These are phyloP conservation scores for Drosophila ohnishii DNA, from an alignment of 1,140 invertebrate genomes.

Conservation along the genomic window DNA sequence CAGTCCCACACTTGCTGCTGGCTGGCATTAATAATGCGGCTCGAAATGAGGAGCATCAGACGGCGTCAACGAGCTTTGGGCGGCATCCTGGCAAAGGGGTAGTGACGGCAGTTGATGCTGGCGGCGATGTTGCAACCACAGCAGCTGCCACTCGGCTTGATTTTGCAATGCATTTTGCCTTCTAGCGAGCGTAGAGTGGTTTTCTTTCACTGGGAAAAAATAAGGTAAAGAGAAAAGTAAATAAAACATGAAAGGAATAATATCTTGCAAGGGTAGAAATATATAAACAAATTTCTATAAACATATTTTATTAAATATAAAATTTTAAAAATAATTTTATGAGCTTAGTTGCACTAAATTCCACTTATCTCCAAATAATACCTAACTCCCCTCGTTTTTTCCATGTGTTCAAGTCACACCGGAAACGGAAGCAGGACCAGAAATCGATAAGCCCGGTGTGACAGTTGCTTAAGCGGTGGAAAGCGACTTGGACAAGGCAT, in stretches of 20 bases:
- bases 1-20: constrained; percentile 19
- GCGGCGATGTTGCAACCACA: constrained; percentile 70
- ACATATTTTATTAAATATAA: too few relatives aligned
- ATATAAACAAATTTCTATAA: too few relatives aligned
- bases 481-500: constrained; percentile 40
- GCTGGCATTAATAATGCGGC: constrained; percentile 56
- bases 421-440: constrained; percentile 4
- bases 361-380: too few relatives aligned
- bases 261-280: too few relatives aligned
- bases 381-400: neutral
- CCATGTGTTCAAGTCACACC: neutral
- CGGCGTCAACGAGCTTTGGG: constrained; percentile 5
- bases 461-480: constrained; percentile 64
- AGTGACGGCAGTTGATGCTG: constrained; percentile 14
- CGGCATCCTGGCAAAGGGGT: constrained; percentile 1
- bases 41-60: constrained; percentile 43
- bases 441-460: constrained; percentile 28
- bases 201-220: neutral
- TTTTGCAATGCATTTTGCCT: constrained; percentile 48
- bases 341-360: too few relatives aligned
- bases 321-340: too few relatives aligned
- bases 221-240: neutral
- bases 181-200: neutral
- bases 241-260: too few relatives aligned
- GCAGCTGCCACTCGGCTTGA: constrained; percentile 68